phyloP scores from a whole-genome alignment of 2,888 invertebrate species.

The Thymelicus lineola region DNA sequence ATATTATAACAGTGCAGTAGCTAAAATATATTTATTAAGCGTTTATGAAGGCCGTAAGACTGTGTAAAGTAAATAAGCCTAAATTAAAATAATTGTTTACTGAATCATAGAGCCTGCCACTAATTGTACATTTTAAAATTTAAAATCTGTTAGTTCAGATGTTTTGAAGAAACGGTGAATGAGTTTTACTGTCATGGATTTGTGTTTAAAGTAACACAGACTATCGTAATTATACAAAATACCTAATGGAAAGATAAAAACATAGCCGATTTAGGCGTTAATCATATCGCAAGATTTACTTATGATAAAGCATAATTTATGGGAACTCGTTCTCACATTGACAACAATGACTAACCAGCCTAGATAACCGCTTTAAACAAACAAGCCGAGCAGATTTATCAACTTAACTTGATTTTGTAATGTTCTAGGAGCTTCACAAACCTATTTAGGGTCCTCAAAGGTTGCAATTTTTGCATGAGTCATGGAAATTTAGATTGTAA shows the following conservation, averaged over 20 bases:
- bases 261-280: background rate
- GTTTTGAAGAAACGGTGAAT: too few relatives aligned
- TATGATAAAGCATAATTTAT: conserved; percentile 30
- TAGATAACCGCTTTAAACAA: conserved; percentile 20
- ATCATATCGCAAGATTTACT: conserved; percentile 8
- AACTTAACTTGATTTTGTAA: background rate
- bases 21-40: too few relatives aligned
- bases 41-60: too few relatives aligned
- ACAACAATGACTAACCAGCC: conserved; percentile 19
- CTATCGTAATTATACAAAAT: background rate
- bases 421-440: background rate
- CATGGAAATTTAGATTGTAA: conserved; percentile 11
- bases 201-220: too few relatives aligned
- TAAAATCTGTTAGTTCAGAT: too few relatives aligned
- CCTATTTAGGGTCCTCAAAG: background rate
- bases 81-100: too few relatives aligned
- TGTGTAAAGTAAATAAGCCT: too few relatives aligned
- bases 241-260: conserved; percentile 7
- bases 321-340: conserved; percentile 21
- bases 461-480: conserved; percentile 7
- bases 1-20: too few relatives aligned
- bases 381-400: background rate
- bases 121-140: too few relatives aligned
- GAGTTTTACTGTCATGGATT: too few relatives aligned
- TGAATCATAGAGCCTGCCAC: too few relatives aligned